These are phyloP conservation scores for Trimorus sp. DNA, from an alignment of 2,888 invertebrate species.

Conservation along the genomic window DNA sequence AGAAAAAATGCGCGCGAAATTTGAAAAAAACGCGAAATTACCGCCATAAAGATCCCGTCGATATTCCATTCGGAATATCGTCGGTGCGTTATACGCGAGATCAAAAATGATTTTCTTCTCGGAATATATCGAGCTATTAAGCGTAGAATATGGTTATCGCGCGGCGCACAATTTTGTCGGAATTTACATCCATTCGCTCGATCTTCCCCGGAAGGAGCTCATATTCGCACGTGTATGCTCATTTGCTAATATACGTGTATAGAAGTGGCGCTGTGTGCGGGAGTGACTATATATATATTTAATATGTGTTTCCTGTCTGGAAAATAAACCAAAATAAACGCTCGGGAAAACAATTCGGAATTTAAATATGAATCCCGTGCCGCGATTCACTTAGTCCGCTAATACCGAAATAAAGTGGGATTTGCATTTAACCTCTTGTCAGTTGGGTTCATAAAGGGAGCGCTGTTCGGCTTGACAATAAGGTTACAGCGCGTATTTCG, in stretches of 20 bases:
- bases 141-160: slow-evolving; percentile 46
- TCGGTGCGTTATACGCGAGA: slow-evolving; percentile 29
- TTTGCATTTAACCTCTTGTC: too few relatives aligned
- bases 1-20: neutral
- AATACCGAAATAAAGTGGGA: too few relatives aligned
- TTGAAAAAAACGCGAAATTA: neutral
- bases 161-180: slow-evolving; percentile 43
- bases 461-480: too few relatives aligned
- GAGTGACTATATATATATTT: neutral
- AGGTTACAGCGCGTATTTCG: too few relatives aligned
- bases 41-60: slow-evolving; percentile 2
- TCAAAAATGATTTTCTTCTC: slow-evolving; percentile 46
- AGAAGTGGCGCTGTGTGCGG: neutral
- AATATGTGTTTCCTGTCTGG: neutral
- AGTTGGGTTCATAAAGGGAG: too few relatives aligned
- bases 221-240: slow-evolving; percentile 29
- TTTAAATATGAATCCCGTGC: too few relatives aligned
- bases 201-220: slow-evolving; percentile 34
- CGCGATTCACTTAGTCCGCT: too few relatives aligned
- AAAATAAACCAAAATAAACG: neutral
- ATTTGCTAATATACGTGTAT: slow-evolving; percentile 39
- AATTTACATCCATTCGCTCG: slow-evolving; percentile 50
- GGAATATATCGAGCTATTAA: slow-evolving; percentile 51
- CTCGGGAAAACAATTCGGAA: too few relatives aligned
- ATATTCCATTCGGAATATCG: slow-evolving; percentile 40